Conservation (phyloP, 2,888 invertebrate species). For the Drosophila vallismaia region DNA sequence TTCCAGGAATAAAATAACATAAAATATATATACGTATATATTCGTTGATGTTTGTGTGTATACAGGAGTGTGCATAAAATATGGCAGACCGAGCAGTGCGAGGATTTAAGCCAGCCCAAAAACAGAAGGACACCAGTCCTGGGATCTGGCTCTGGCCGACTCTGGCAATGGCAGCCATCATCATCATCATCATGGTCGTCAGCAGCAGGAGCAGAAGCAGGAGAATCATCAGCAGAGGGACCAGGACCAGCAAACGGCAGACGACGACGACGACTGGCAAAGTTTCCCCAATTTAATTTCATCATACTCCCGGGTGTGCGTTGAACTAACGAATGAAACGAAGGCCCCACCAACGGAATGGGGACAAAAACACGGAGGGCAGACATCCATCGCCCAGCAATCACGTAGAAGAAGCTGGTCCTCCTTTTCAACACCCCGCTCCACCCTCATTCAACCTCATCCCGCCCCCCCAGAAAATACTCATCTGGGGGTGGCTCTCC, state of each 20-base stretch:
- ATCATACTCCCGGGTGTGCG: constrained; percentile 78
- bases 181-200: constrained; percentile 36
- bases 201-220: constrained; percentile 19
- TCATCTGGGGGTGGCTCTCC: constrained; percentile 44
- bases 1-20: constrained; percentile 43
- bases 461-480: constrained; percentile 11
- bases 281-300: constrained; percentile 83
- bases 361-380: constrained; percentile 29
- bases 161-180: constrained; percentile 78
- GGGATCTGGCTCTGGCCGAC: constrained; percentile 51
- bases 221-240: constrained; percentile 33
- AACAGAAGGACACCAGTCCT: constrained; percentile 58
- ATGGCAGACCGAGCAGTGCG: constrained; percentile 55
- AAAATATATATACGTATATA: constrained; percentile 23
- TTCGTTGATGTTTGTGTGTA: not conserved
- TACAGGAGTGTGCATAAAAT: constrained; percentile 44
- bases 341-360: constrained; percentile 45
- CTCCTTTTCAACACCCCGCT: constrained; percentile 12
- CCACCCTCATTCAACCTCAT: not conserved
- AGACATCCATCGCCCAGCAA: constrained; percentile 64
- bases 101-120: constrained; percentile 61
- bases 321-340: constrained; percentile 76
- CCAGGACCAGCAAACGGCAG: constrained; percentile 31
- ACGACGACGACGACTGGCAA: constrained; percentile 62
- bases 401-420: constrained; percentile 62